phyloP scores from a whole-genome alignment of 37 sponge, comb jelly and placozoan species.

The Haliclona indistincta region DNA sequence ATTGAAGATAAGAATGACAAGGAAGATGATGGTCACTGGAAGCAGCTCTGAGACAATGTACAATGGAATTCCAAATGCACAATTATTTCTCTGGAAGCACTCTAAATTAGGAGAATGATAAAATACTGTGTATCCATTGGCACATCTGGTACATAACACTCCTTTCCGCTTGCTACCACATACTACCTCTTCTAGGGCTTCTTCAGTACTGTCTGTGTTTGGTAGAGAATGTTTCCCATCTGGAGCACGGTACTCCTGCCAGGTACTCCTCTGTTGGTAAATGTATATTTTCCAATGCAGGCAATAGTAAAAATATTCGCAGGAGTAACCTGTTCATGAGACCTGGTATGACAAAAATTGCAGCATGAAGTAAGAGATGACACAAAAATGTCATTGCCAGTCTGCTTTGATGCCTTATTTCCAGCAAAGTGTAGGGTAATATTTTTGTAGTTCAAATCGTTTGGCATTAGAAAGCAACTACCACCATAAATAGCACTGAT shows the following conservation, averaged over 20 bases:
- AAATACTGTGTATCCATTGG: conserved; percentile 9
- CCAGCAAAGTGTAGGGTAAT: background rate
- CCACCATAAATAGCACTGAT: background rate
- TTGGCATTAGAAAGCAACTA: background rate
- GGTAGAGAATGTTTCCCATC: background rate
- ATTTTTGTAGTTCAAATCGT: background rate
- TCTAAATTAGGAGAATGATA: conserved; percentile 19
- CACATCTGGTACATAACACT: conserved; percentile 22
- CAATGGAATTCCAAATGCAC: conserved; percentile 29
- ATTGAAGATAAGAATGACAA: conserved; percentile 37
- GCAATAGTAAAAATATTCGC: background rate
- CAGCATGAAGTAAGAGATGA: background rate
- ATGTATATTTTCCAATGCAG: background rate
- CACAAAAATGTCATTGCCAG: conserved; percentile 1
- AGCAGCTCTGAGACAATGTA: conserved; percentile 36
- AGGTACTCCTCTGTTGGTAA: background rate
- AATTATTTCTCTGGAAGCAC: background rate
- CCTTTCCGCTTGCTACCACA: conserved; percentile 12
- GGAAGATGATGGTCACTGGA: conserved; percentile 32
- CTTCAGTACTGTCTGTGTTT: background rate
- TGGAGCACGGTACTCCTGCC: too few relatives aligned
- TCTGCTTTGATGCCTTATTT: background rate
- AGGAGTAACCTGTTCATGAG: background rate
- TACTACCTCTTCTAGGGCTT: conserved; percentile 6
- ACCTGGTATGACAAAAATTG: background rate